Conservation (phyloP, 2,888 invertebrate genomes). For the Antitype chi region DNA sequence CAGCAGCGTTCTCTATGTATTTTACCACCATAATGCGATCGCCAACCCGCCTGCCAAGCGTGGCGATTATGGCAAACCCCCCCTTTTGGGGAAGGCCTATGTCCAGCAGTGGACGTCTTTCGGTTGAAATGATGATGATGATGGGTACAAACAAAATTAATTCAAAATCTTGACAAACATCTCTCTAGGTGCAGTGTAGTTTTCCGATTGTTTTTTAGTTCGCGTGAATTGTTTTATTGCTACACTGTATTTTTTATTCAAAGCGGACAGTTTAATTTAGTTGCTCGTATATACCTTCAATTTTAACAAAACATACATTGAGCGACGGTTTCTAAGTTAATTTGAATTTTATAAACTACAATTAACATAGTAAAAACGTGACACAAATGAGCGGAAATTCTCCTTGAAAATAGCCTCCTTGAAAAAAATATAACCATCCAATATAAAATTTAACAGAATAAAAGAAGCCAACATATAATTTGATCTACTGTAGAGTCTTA, state of each 20-base stretch:
- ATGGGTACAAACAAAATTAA: background rate
- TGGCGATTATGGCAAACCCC: too few species aligned
- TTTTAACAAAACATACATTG: background rate
- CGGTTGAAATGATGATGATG: too few species aligned
- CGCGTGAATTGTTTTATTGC: slow-evolving; percentile 1
- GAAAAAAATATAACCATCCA: slow-evolving; percentile 10
- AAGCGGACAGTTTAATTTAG: slow-evolving; percentile 24
- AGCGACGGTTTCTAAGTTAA: background rate
- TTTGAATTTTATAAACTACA: background rate
- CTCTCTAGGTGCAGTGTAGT: background rate
- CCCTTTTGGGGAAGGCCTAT: too few species aligned
- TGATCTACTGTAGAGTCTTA: slow-evolving; percentile 67
- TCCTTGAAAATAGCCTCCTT: background rate
- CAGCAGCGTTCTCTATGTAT: too few species aligned
- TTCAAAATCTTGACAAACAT: too few species aligned
- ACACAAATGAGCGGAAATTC: background rate
- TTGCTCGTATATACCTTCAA: background rate
- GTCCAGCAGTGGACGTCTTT: too few species aligned
- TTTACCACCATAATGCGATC: too few species aligned
- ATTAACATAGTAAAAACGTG: too few species aligned
- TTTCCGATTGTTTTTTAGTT: background rate
- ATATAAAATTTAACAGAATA: slow-evolving; percentile 41
- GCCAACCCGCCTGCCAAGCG: too few species aligned
- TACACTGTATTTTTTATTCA: slow-evolving; percentile 7
- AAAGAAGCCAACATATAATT: slow-evolving; percentile 62